Evolutionary conservation across 2,888 invertebrate genomes (phyloP), one percentile per base, ranked within the genome.

Genomic region (Rhamnusium bicolor): DNA sequence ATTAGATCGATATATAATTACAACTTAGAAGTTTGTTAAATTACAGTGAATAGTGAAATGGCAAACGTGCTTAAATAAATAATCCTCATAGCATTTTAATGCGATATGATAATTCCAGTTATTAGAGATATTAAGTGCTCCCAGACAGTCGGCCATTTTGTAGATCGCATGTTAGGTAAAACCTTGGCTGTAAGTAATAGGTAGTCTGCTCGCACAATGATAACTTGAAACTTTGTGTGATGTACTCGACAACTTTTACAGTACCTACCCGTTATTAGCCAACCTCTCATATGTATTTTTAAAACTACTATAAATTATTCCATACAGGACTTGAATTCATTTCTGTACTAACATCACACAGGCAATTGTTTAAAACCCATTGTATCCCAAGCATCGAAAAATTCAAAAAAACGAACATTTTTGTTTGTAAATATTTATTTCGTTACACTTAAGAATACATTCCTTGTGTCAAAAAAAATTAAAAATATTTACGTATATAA

Each of bases 51-150:
- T 74, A 75, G 76, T 81, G 76, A 78, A 83, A 81, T 81, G 81
- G 81, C 80, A 79, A 83, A 80, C 81, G 79, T 79, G 81, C 79
- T 78, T 84, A 82, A 84, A 85, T 84, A 84, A 84, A 84, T 84
- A 85, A 84, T 84, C 80, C 80, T 73, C 76, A 74, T 82, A 79
- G 79, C 78, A 79, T 84, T 82, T 83, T 84, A 82, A 83, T 81
- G 82, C 81, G 83, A 84, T 84, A 84, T 79, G 83, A 84, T 84
- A 85, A 85, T 85, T 81, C 78, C 80, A 76, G 84, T 84, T 83
- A 84, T 85, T 85, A 83, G 78, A 75, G 81, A 82, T 83, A 82
- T 79, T 80, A 79, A 81, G 78, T 81, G 79, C 75, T 78, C 73
- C 72, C 79, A 78, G 80, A 79, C 79, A 79, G 81, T 80, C 84